A percentile compares a stretch with the other conserved stretches of the same genome.
phyloP scores from a whole-genome alignment of 2,888 invertebrate species.

The Epinotia nisella region DNA sequence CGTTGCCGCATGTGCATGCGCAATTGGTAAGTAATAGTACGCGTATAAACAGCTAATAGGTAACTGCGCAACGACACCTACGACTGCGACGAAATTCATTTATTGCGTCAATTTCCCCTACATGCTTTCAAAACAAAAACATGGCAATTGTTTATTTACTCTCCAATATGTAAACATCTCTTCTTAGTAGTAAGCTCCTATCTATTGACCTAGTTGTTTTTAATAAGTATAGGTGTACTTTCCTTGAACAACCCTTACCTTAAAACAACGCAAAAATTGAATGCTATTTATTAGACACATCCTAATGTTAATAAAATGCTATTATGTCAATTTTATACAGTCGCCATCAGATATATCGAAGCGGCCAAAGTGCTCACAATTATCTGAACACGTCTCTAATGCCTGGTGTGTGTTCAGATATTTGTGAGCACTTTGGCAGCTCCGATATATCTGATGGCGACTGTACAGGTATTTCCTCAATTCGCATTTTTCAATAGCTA shows the following conservation, averaged over 20 bases:
- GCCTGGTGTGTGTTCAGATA: too few species aligned
- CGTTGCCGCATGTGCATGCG: slow-evolving; percentile 30
- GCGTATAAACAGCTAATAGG: slow-evolving; percentile 3
- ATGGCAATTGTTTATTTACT: slow-evolving; percentile 34
- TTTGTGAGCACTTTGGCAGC: too few species aligned
- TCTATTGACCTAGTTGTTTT: slow-evolving; percentile 19
- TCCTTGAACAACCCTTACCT: not conserved
- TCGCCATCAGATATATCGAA: too few species aligned
- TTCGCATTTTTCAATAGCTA: not conserved
- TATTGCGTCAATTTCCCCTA: slow-evolving; percentile 36
- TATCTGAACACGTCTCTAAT: too few species aligned
- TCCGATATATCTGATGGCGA: too few species aligned
- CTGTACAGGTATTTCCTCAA: not conserved
- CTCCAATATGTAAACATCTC: slow-evolving; percentile 11
- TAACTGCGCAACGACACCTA: slow-evolving; percentile 40
- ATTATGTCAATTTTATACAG: not conserved
- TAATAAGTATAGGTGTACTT: not conserved
- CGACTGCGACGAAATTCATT: slow-evolving; percentile 22
- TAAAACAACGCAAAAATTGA: not conserved
- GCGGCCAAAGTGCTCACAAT: too few species aligned
- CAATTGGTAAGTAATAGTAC: slow-evolving; percentile 26
- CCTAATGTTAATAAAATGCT: not conserved
- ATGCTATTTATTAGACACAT: not conserved
- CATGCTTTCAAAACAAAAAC: slow-evolving; percentile 40
- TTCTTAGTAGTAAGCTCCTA: slow-evolving; percentile 19